These are phyloP conservation scores for Patella depressa DNA, from an alignment of 2,888 invertebrate species.

Conservation along the genomic window DNA sequence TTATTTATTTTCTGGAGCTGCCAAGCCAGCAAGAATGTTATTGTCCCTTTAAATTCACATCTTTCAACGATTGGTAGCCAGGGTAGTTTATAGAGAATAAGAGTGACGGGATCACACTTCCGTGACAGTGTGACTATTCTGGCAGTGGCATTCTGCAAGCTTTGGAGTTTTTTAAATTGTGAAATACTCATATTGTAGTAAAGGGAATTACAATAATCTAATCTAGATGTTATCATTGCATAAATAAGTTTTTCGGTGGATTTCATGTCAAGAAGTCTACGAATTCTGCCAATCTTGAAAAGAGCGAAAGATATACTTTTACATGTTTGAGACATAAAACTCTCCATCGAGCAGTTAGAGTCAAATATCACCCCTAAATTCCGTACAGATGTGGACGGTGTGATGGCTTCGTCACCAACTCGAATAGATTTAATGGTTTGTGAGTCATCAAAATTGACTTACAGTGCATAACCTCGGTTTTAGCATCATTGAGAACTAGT, in stretches of 20 bases:
- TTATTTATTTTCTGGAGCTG: no score
- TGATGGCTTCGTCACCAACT: neutral
- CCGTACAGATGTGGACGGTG: neutral
- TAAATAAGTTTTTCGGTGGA: neutral
- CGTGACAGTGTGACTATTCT: neutral
- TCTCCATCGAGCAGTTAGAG: neutral
- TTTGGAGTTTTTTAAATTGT: neutral
- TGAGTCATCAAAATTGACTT: neutral
- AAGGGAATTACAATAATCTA: neutral
- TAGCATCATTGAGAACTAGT: neutral
- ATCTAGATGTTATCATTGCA: conserved; percentile 3
- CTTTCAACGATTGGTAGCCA: neutral
- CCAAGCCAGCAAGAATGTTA: no score
- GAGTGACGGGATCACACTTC: neutral
- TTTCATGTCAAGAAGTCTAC: neutral
- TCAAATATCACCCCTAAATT: neutral
- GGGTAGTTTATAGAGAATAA: neutral
- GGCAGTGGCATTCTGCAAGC: neutral
- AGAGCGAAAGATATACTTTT: neutral
- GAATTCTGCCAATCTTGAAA: neutral
- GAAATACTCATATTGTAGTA: neutral
- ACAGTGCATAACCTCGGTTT: conserved; percentile 1
- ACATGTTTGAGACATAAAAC: neutral
- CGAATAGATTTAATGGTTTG: neutral
- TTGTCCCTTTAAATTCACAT: no score